These are phyloP conservation scores for Champsocephalus esox DNA, from an alignment of 2,797 vertebrate genomes.

Conservation along the genomic window DNA sequence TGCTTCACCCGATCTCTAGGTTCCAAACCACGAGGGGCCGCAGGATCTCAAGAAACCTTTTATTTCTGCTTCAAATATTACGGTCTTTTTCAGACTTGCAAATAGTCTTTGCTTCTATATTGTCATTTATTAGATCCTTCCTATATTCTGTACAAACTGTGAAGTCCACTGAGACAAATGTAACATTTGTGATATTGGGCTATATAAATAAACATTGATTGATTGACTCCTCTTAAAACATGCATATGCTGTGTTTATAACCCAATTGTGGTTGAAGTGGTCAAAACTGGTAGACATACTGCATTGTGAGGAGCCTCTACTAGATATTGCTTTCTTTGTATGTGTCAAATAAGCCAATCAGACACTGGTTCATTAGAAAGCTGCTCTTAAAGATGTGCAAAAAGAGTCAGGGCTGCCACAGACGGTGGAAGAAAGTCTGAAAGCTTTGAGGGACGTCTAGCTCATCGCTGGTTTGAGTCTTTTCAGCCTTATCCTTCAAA, in stretches of 20 bases:
- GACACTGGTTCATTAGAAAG: no score
- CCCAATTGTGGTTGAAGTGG: not conserved
- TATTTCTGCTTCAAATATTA: not conserved
- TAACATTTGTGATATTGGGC: no score
- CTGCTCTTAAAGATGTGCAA: not conserved
- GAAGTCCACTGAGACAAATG: not conserved
- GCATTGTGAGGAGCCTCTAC: not conserved
- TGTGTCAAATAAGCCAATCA: not conserved
- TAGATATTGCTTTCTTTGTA: not conserved
- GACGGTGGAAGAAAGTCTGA: not conserved
- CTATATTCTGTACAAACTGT: no score
- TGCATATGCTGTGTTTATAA: not conserved
- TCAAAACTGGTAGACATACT: not conserved
- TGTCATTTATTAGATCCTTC: not conserved
- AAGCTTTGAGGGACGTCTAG: not conserved
- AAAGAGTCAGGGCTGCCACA: not conserved
- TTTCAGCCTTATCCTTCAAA: not conserved
- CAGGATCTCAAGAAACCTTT: not conserved
- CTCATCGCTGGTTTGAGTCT: not conserved
- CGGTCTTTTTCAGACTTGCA: not conserved
- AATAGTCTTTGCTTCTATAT: not conserved
- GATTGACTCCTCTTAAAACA: not conserved
- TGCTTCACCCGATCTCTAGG: not conserved
- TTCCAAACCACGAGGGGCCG: not conserved
- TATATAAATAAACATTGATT: no score